These are phyloP conservation scores for Aproaerema taeniolella DNA, from an alignment of 2,888 invertebrate genomes.

Conservation along the genomic window DNA sequence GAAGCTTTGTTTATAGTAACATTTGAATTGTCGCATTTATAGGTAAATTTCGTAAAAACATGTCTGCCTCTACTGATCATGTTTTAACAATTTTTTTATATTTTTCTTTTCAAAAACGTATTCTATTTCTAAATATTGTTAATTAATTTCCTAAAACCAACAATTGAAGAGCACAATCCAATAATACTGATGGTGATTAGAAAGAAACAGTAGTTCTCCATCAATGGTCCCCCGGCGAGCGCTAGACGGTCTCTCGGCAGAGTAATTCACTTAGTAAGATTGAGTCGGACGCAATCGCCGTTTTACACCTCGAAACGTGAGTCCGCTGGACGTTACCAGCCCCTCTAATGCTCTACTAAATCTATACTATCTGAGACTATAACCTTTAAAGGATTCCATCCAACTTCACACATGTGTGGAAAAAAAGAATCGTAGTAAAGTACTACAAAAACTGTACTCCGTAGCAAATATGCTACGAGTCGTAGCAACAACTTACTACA, in stretches of 20 bases:
- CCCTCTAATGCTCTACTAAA: slow-evolving; percentile 25
- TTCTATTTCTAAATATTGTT: too few species aligned
- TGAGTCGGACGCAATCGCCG: slow-evolving; percentile 41
- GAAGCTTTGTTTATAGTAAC: too few species aligned
- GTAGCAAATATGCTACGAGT: neutral
- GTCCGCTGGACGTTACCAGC: slow-evolving; percentile 18
- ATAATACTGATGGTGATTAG: slow-evolving; percentile 12
- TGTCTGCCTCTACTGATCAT: too few species aligned
- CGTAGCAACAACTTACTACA: neutral
- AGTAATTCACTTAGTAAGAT: slow-evolving; percentile 60
- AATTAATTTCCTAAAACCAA: neutral
- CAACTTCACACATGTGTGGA: neutral
- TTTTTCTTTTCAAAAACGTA: too few species aligned
- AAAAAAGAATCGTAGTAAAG: neutral
- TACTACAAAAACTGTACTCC: neutral
- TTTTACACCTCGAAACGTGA: slow-evolving; percentile 49
- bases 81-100: too few species aligned
- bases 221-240: slow-evolving; percentile 12
- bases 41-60: too few species aligned
- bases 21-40: too few species aligned
- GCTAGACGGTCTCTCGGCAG: slow-evolving; percentile 17
- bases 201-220: slow-evolving; percentile 11
- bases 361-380: slow-evolving; percentile 19
- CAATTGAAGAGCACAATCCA: slow-evolving; percentile 6
- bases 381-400: slow-evolving; percentile 19